Base-by-base conservation (phyloP, 2,888 invertebrate genomes). In the Psylliodes chrysocephalus region DNA sequence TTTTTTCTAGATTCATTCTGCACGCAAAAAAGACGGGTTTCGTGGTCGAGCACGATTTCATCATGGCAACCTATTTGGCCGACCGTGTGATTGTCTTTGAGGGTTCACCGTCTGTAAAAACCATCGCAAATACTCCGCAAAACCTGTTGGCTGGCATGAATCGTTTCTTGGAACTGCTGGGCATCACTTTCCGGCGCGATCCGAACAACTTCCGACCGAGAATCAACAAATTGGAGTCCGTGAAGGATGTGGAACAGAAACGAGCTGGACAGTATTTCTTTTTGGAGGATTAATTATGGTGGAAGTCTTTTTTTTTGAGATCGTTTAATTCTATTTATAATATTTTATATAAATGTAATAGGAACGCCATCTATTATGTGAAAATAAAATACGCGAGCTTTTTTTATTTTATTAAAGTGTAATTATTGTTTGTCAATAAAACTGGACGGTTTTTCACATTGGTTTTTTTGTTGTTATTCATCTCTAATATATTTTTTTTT, bases 11-110 rank as follows among this genome's bases (percentile, higher is more conserved):
- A 77, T 99, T 98, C 82, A 98, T 99, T 81, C 87, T 99, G 42
- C 99, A 99, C 79, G 97, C 99, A 0, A 99, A 99, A 86, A 96
- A 98, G 82, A 99, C 99, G 5, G 99, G 98, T 8, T 99, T 99
- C 82, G 93, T 99, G 12, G 99, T 99, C 1, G 99, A 99, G 89
- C 99, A 99, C 90, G 98, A 99, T 86, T 99, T 99, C 83, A 99
- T 99, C 72, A 99, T 99, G 99, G 98, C 98, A 12, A 99, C 99
- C 0, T 99, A 99, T 83, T 87, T 97, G 68, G 96, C 98, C 0
- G 99, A 99, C 82, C 89, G 98, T 42, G 99, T 99, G 1, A 97
- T 99, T 72, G 98, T 99, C 51, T 98, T 99, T 82, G 98, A 98
- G 79, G 99, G 99, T 49, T 85, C 85, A 42, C 98, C 99, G 0